Conservation (phyloP, 2,888 invertebrate species). For the Bembecia ichneumoniformis region DNA sequence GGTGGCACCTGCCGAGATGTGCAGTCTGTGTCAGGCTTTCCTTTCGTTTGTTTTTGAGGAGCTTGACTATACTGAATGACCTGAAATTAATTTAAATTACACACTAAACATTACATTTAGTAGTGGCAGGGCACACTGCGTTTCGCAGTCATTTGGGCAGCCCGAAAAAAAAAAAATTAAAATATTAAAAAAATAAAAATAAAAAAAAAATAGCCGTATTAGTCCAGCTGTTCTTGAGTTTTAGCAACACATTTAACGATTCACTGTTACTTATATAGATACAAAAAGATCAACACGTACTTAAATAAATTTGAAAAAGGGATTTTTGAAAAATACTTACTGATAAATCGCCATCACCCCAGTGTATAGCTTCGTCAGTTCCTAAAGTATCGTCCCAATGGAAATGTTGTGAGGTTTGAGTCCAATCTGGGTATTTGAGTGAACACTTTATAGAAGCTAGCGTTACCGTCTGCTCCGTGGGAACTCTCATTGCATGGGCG, state of each 20-base stretch:
- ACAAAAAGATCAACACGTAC: too few species aligned
- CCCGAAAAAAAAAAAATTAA: too few species aligned
- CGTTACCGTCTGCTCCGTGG: constrained; percentile 37
- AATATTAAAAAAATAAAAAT: too few species aligned
- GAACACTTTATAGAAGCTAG: constrained; percentile 63
- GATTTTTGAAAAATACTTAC: constrained; percentile 22
- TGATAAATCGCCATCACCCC: constrained; percentile 58
- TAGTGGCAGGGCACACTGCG: too few species aligned
- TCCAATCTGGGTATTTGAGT: constrained; percentile 65
- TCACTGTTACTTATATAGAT: too few species aligned
- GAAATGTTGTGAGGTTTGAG: constrained; percentile 64
- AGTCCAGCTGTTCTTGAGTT: too few species aligned
- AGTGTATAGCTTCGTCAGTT: constrained; percentile 48
- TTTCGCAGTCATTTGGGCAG: too few species aligned
- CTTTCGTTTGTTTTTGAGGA: constrained; percentile 32
- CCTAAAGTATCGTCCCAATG: constrained; percentile 70
- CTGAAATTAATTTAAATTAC: constrained; percentile 16
- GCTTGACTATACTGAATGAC: constrained; percentile 41
- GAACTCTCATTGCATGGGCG: constrained; percentile 15
- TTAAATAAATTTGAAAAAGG: neutral
- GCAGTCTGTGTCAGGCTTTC: constrained; percentile 34
- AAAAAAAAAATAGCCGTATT: too few species aligned
- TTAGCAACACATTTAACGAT: too few species aligned
- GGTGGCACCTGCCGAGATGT: constrained; percentile 40
- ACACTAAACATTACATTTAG: too few species aligned